Evolutionary conservation across 2,888 invertebrate genomes (phyloP), one percentile per base, ranked within the genome.

Genomic region (Diarsia brunnea): DNA sequence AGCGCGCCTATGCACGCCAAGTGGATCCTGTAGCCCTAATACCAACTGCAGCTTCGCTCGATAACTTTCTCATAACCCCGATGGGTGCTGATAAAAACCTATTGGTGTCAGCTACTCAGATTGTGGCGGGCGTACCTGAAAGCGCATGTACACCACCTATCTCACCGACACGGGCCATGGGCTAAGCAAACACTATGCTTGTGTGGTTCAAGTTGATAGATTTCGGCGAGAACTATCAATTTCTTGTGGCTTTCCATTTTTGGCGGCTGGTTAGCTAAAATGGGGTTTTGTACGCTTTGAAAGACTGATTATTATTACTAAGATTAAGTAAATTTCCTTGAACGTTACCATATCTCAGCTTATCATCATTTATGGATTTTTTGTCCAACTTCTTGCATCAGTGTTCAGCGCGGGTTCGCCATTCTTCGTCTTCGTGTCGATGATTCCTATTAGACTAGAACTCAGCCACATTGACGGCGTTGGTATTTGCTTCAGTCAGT

Each of bases 131-230:
- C 90, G 93, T 92, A 94, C 93, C 95, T 96, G 95, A 95, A 95
- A 95, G 96, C 94, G 95, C 95, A 94, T 96, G 96, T 96, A 95
- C 94, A 93, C 94, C 93, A 94, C 95, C 95, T 96, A 96, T 96
- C 95, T 95, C 88, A 86, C 91, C 90, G 94, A 95, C 95, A 93
- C 94, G 93, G 94, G 92, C 94, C 92, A 93, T 91, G 94, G 95
- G 93, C 95, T 95, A 93, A 94, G 93, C 95, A 95, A 96, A 96
- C 94, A 95, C 91, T 90, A 87, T 78, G 88, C 82, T 81, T 79
- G 84, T 78, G 71, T 85, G 91, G 90, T 73, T 31, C 79, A 92
- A 93, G 91, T 77, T 73, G 73, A 0, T 53, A 79, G 81, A 73
- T 66, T 67, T 3, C 7, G 43, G 88, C 90, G 87, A 65, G 31